Evolutionary conservation across 2,113 vertebrate genomes (phyloP).

Genomic region (Engystomops pustulosus): DNA sequence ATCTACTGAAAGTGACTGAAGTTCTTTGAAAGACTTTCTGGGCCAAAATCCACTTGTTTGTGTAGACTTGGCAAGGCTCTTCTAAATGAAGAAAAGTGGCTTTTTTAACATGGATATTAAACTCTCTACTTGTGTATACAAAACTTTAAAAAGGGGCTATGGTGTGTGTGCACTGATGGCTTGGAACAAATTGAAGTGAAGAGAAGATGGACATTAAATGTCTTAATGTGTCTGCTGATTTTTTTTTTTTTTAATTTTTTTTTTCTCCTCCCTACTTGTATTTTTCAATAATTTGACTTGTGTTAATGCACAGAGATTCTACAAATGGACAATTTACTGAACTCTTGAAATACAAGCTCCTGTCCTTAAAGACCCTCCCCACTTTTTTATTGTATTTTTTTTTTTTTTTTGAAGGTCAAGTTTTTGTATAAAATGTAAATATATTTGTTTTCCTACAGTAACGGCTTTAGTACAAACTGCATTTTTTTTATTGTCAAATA

Average conservation of each 20-base stretch:
- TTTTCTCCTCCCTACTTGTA: neutral
- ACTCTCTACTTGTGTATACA: conserved; percentile 66
- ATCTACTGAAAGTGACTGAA: conserved; percentile 80
- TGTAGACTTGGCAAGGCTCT: conserved; percentile 74
- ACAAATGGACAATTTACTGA: conserved; percentile 71
- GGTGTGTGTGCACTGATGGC: conserved; percentile 55
- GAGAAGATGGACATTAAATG: conserved; percentile 64
- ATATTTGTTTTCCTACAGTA: conserved; percentile 94
- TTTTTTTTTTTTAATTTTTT: conserved; percentile 61
- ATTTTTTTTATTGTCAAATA: conserved; percentile 75
- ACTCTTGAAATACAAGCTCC: conserved; percentile 72
- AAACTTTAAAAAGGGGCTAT: conserved; percentile 61
- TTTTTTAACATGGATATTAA: conserved; percentile 68
- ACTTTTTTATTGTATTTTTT: conserved; percentile 81
- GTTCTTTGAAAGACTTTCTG: conserved; percentile 72
- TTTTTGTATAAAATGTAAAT: conserved; percentile 96
- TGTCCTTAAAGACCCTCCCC: conserved; percentile 72
- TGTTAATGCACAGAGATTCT: conserved; percentile 65
- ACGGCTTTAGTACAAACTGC: conserved; percentile 88
- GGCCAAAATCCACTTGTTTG: conserved; percentile 76
- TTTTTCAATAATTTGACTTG: conserved; percentile 62
- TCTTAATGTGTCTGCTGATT: conserved; percentile 68
- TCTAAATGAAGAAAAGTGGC: conserved; percentile 66
- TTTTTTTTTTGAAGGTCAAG: conserved; percentile 85
- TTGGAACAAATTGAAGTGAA: conserved; percentile 64